Conservation (phyloP, 1,140 invertebrate genomes). For the Saccostrea cuccullata region DNA sequence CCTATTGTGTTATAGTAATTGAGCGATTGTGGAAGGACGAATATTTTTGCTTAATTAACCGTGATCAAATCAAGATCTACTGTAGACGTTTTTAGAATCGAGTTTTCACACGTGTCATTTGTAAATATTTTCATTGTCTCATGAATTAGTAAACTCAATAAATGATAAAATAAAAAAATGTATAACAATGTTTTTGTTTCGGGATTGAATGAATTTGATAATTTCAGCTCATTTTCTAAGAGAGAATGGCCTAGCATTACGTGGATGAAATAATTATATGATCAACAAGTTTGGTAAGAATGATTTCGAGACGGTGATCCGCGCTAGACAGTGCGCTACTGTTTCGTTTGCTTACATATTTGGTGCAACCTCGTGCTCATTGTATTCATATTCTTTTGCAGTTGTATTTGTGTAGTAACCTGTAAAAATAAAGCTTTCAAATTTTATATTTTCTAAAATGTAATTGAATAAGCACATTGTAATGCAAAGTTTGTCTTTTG, state of each 20-base stretch:
- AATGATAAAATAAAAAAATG: background rate
- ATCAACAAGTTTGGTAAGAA: conserved; percentile 30
- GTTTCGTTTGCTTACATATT: conserved; percentile 22
- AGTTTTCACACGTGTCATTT: conserved; percentile 17
- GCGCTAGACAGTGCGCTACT: conserved; percentile 31
- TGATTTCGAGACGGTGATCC: conserved; percentile 17
- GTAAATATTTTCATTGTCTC: conserved; percentile 26
- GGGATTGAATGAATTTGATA: background rate
- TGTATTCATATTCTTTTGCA: background rate
- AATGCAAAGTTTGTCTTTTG: background rate
- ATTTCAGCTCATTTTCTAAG: conserved; percentile 13
- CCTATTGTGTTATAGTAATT: background rate
- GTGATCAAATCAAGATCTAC: background rate
- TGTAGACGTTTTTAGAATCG: background rate
- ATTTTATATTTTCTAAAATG: too few relatives aligned
- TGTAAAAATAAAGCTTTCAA: too few relatives aligned
- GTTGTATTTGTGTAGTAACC: background rate
- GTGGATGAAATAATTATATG: conserved; percentile 24
- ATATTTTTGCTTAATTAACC: background rate
- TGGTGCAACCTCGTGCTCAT: conserved; percentile 12
- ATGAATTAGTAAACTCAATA: background rate
- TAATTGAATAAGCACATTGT: too few relatives aligned
- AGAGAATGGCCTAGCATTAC: conserved; percentile 6
- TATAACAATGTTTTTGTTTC: conserved; percentile 12
- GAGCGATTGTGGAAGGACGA: background rate